A percentile compares a stretch with the other conserved stretches of the same genome.
phyloP scores from a whole-genome alignment of 2,888 invertebrate genomes.

The Notodonta dromedarius region DNA sequence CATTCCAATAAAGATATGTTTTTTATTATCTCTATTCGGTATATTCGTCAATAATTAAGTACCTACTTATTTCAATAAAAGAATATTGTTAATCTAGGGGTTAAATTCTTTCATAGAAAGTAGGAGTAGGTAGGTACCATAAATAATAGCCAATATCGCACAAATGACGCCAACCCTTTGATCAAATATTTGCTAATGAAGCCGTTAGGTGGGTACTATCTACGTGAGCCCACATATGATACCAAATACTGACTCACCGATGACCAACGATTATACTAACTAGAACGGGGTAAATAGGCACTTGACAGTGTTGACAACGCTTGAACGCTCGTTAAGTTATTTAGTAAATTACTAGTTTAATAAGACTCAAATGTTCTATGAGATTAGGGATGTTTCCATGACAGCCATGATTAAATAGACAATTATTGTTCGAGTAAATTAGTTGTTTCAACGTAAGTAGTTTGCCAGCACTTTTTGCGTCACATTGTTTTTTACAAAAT shows the following conservation, averaged over 20 bases:
- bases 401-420: too few species aligned
- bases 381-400: too few species aligned
- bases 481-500: too few species aligned
- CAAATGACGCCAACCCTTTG: not conserved
- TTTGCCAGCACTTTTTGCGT: too few species aligned
- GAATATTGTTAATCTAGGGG: too few species aligned
- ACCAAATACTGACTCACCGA: not conserved
- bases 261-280: not conserved
- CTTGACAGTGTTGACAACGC: not conserved
- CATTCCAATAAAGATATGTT: not conserved
- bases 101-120: too few species aligned
- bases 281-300: not conserved
- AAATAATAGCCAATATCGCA: not conserved
- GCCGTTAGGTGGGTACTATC: not conserved
- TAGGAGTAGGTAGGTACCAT: too few species aligned
- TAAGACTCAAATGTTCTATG: too few species aligned
- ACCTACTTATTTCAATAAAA: too few species aligned
- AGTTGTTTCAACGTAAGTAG: too few species aligned
- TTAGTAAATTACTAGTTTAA: not conserved
- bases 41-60: not conserved
- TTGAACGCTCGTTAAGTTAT: not conserved
- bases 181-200: not conserved
- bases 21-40: not conserved
- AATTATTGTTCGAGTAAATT: too few species aligned
- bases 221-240: not conserved